These are phyloP conservation scores for Nemopilema nomurai DNA, from an alignment of 30 jellyfish, hydroid and myxozoan species.

Conservation along the genomic window DNA sequence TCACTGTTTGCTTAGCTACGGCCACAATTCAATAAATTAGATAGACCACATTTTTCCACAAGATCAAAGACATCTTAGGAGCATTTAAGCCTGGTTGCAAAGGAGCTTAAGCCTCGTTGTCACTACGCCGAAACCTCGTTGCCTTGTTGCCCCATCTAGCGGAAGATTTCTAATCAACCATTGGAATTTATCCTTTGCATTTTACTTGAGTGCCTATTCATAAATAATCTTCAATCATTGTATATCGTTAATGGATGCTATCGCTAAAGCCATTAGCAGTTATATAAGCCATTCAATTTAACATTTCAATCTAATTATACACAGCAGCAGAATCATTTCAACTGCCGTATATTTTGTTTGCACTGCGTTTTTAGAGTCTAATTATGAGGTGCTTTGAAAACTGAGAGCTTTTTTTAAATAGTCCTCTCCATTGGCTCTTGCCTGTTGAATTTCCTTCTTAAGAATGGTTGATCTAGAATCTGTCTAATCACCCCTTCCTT, in stretches of 20 bases:
- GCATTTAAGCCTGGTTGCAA: neutral
- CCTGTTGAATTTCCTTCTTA: too few relatives aligned
- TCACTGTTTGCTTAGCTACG: neutral
- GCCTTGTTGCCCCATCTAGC: too few relatives aligned
- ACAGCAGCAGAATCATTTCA: too few relatives aligned
- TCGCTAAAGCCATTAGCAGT: neutral
- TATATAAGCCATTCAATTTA: neutral
- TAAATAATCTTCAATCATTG: neutral
- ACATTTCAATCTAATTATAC: too few relatives aligned
- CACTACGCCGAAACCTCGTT: neutral
- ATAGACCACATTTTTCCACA: neutral
- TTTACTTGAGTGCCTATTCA: neutral
- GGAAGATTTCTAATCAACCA: neutral
- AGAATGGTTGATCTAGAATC: too few relatives aligned
- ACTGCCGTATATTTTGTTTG: too few relatives aligned
- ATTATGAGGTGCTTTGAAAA: too few relatives aligned
- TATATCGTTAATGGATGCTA: neutral
- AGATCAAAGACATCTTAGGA: neutral
- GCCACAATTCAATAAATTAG: neutral
- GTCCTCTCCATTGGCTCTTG: too few relatives aligned
- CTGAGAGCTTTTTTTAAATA: too few relatives aligned
- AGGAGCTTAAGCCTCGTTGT: neutral
- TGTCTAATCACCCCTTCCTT: too few relatives aligned
- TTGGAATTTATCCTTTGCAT: neutral
- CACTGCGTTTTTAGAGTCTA: too few relatives aligned